Evolutionary conservation across 2,113 vertebrate genomes (phyloP).

Genomic region (Phaetusa simplex): DNA sequence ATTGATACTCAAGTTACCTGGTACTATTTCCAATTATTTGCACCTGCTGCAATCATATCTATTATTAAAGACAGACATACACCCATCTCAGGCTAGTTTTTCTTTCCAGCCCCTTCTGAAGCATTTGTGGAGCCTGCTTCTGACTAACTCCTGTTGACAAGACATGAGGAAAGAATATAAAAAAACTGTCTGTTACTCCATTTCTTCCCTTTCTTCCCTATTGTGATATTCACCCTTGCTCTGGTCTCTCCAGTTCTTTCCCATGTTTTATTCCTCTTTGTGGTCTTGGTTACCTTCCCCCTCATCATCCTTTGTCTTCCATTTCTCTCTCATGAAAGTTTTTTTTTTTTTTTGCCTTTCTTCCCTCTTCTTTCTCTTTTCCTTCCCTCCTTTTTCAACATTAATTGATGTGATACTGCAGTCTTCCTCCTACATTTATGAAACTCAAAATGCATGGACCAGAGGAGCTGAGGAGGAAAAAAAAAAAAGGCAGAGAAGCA

Average conservation of each 20-base stretch:
- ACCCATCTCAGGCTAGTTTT: not conserved
- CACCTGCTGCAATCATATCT: not conserved
- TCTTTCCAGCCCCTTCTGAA: not conserved
- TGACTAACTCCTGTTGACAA: not conserved
- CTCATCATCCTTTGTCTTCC: not conserved
- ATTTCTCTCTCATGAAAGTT: not conserved
- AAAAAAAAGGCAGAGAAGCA: not conserved
- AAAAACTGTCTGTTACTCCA: not conserved
- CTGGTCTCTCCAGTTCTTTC: not conserved
- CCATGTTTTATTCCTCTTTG: not conserved
- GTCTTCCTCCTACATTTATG: not conserved
- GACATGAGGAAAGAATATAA: not conserved
- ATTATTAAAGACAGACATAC: conserved; percentile 30
- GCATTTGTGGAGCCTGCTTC: not conserved
- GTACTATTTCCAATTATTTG: conserved; percentile 19
- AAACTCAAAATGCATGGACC: not conserved
- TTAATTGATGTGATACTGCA: not conserved
- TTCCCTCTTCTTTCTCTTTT: not conserved
- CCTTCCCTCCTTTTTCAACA: not conserved
- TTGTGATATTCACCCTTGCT: not conserved
- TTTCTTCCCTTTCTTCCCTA: not conserved
- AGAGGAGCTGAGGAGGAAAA: not conserved
- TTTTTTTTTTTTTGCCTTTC: not conserved
- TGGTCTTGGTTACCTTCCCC: not conserved
- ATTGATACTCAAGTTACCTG: conserved; percentile 29